Evolutionary conservation across 2,888 invertebrate species (phyloP).

Genomic region (Allygus modestus): DNA sequence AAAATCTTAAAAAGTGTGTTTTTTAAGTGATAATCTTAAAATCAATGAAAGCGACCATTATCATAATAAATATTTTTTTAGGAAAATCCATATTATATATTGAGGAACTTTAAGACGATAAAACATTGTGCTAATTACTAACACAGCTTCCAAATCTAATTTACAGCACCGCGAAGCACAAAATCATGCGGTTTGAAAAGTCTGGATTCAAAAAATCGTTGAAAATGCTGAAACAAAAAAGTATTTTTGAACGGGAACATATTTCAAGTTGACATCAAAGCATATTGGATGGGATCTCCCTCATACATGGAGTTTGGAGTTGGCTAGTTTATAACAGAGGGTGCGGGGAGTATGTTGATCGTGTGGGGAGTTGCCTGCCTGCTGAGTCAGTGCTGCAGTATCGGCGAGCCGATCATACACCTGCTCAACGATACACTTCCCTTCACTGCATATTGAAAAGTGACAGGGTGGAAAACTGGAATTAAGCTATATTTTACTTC

Average conservation of each 20-base stretch:
- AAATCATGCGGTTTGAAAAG: not conserved
- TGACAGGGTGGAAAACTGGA: not conserved
- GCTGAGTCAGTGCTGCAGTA: constrained; percentile 13
- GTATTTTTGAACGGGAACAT: not conserved
- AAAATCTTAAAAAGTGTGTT: too few species aligned
- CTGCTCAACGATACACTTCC: not conserved
- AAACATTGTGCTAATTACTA: too few species aligned
- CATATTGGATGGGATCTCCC: not conserved
- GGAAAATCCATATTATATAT: too few species aligned
- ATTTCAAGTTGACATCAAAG: not conserved
- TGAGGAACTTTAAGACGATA: too few species aligned
- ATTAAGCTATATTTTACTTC: constrained; percentile 17
- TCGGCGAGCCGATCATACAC: not conserved
- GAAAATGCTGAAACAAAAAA: not conserved
- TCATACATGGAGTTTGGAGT: not conserved
- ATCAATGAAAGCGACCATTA: too few species aligned
- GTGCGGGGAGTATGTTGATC: not conserved
- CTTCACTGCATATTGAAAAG: constrained; percentile 31
- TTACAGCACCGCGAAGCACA: too few species aligned
- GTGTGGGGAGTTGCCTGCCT: not conserved
- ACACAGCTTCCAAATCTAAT: too few species aligned
- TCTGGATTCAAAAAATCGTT: too few species aligned
- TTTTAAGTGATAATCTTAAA: too few species aligned
- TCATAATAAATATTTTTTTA: too few species aligned
- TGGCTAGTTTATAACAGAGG: not conserved